A percentile compares a stretch with the other conserved stretches of the same genome.
phyloP scores from a whole-genome alignment of 2,888 invertebrate genomes.

The Cantharis lateralis region DNA sequence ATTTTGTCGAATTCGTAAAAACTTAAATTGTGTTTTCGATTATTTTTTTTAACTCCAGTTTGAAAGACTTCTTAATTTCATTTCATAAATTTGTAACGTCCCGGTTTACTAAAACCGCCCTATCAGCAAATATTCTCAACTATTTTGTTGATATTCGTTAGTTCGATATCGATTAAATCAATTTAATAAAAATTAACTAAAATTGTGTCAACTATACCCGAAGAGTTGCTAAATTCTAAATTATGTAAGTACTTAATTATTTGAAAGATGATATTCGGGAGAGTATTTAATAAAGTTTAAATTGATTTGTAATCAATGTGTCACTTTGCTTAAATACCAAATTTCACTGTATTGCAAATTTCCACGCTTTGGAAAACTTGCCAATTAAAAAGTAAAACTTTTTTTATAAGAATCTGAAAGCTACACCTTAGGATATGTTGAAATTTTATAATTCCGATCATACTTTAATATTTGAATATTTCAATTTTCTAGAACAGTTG shows the following conservation, averaged over 20 bases:
- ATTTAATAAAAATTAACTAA: background rate
- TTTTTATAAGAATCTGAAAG: background rate
- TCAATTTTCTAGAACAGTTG: conserved; percentile 39
- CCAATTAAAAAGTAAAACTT: background rate
- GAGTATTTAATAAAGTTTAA: background rate
- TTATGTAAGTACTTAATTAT: background rate
- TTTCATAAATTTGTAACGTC: too few relatives aligned
- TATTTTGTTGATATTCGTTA: background rate
- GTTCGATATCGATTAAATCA: background rate
- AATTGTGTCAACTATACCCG: background rate
- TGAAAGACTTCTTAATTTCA: too few relatives aligned
- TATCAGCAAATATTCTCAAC: too few relatives aligned
- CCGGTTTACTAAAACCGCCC: too few relatives aligned
- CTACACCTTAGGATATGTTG: background rate
- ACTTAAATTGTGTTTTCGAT: too few relatives aligned
- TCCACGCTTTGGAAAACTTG: background rate
- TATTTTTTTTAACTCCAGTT: too few relatives aligned
- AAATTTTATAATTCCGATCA: background rate
- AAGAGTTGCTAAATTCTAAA: background rate
- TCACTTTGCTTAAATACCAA: background rate
- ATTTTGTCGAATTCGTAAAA: too few relatives aligned
- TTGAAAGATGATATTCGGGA: background rate
- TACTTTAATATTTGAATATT: conserved; percentile 34
- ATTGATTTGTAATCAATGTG: background rate
- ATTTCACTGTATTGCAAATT: background rate